Conservation (phyloP, 2,888 invertebrate species). For the Aleiodes alternator region DNA sequence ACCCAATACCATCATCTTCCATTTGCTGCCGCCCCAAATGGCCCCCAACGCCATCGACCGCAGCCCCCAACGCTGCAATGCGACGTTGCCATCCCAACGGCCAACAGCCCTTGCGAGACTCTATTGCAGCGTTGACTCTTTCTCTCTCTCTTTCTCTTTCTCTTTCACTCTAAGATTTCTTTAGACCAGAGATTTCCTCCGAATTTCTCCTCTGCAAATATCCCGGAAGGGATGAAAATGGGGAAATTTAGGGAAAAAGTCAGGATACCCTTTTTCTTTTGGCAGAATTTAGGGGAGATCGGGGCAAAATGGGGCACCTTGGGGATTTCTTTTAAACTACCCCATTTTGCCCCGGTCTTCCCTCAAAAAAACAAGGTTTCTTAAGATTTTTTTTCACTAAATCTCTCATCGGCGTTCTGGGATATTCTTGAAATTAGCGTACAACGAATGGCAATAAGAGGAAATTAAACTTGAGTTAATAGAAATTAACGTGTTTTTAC, state of each 20-base stretch:
- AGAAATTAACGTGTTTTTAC: conserved; percentile 25
- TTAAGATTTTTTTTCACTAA: not conserved
- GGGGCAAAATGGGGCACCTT: no score
- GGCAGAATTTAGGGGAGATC: not conserved
- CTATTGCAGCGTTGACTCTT: conserved; percentile 46
- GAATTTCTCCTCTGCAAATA: not conserved
- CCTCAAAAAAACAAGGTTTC: not conserved
- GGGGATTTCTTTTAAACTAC: no score
- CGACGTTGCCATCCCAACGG: conserved; percentile 76
- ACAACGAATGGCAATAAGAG: not conserved
- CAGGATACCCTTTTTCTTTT: no score
- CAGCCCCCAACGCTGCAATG: conserved; percentile 74
- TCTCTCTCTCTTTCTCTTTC: conserved; percentile 24
- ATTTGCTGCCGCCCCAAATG: conserved; percentile 57
- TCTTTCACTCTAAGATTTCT: conserved; percentile 34
- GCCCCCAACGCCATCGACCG: conserved; percentile 74
- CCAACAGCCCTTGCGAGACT: conserved; percentile 72
- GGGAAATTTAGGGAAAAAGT: no score
- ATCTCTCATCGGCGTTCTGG: no score
- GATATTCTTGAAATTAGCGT: not conserved
- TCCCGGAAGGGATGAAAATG: no score
- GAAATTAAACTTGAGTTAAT: conserved; percentile 3
- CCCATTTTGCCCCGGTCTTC: no score
- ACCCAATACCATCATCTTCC: conserved; percentile 25
- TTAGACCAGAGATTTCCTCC: not conserved